Evolutionary conservation across 2,797 vertebrate species (phyloP), one percentile per base, ranked within the genome.

Genomic region (Eurystomus glaucurus): DNA sequence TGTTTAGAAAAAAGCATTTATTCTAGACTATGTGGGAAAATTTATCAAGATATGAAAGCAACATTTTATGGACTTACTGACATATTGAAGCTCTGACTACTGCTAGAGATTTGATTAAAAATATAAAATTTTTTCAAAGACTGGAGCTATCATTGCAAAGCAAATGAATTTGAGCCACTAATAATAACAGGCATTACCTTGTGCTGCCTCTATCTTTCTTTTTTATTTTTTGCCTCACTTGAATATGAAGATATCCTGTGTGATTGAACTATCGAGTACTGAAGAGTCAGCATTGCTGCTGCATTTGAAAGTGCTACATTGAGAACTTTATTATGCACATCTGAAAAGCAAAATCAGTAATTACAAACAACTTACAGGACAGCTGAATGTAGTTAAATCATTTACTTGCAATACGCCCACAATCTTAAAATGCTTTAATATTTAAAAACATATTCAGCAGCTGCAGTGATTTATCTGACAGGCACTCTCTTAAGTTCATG

Each of bases 321-420:
- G 96, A 97, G 96, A 98, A 95, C 88, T 98, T 98, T 97, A 98
- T 98, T 98, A 98, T 98, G 96, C 90, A 95, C 97, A 95, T 98
- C 90, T 98, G 97, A 98, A 98, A 98, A 98, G 97, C 87, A 97
- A 98, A 98, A 98, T 97, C 97, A 97, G 98, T 98, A 97, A 98
- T 98, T 98, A 97, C 94, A 97, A 97, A 96, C 95, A 98, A 98
- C 96, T 98, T 97, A 97, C 85, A 97, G 98, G 98, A 98, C 98
- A 98, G 98, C 97, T 98, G 98, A 98, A 98, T 96, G 97, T 88
- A 98, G 97, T 98, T 98, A 98, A 97, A 98, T 98, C 88, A 98
- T 97, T 97, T 98, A 91, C 96, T 98, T 97, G 96, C 89, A 97
- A 96, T 97, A 96, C 51, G 89, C 46, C 65, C 95, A 88, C 94